Conservation (phyloP, 2,797 vertebrate genomes). For the Scolopax rusticola region DNA sequence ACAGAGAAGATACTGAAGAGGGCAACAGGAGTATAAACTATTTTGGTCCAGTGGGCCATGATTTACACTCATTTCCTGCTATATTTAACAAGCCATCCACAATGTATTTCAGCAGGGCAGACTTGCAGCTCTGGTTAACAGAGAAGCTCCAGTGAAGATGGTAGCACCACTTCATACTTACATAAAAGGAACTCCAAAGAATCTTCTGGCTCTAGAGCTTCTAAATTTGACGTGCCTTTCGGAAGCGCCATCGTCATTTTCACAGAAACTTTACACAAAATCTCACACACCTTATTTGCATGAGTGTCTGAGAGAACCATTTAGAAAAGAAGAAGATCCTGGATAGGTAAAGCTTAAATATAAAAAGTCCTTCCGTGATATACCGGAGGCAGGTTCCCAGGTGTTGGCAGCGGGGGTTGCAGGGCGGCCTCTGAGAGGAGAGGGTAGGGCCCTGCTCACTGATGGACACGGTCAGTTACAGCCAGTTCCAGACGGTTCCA, state of each 20-base stretch:
- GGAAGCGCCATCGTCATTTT: background rate
- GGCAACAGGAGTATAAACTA: background rate
- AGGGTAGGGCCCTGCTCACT: fast-evolving
- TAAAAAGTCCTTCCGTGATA: background rate
- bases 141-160: background rate
- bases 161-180: background rate
- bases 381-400: fast-evolving
- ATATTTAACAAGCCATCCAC: background rate
- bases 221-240: background rate
- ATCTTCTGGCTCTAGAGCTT: background rate
- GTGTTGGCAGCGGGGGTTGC: fast-evolving
- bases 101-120: background rate
- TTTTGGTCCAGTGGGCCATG: background rate
- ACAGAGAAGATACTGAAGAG: background rate
- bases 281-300: fast-evolving
- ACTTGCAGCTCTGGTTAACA: background rate
- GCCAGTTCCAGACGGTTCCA: fast-evolving
- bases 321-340: background rate
- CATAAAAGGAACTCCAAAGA: background rate
- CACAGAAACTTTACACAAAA: background rate
- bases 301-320: background rate
- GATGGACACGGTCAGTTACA: fast-evolving
- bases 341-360: background rate
- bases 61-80: background rate
- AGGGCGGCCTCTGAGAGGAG: too few relatives aligned